These are phyloP conservation scores for Agrochola macilenta DNA, from an alignment of 2,888 invertebrate genomes.

Conservation along the genomic window DNA sequence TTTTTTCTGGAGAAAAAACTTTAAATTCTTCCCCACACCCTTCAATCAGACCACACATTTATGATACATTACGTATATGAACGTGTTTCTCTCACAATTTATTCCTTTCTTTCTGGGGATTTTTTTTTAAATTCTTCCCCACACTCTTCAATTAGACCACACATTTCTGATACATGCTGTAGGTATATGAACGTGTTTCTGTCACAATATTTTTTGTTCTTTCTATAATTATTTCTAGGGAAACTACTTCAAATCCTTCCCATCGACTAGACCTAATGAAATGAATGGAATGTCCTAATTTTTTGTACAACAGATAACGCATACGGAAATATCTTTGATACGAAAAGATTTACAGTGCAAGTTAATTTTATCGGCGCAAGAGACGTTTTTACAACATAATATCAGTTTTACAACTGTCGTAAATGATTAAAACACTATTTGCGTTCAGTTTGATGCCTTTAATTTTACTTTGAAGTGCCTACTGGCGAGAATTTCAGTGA, in stretches of 20 bases:
- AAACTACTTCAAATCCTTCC: neutral
- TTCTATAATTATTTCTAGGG: neutral
- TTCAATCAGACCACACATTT: no score
- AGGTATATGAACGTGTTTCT: neutral
- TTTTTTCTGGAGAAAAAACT: neutral
- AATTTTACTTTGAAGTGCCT: slow-evolving; percentile 60
- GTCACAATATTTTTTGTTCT: neutral
- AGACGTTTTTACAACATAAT: slow-evolving; percentile 62
- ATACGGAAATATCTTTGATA: slow-evolving; percentile 64
- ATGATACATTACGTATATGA: no score
- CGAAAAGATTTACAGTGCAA: slow-evolving; percentile 64
- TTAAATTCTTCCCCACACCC: neutral
- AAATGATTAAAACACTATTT: slow-evolving; percentile 61
- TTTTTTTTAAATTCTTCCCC: no score
- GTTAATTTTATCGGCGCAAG: slow-evolving; percentile 54
- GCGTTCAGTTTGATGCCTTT: slow-evolving; percentile 34
- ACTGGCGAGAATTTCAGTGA: slow-evolving; percentile 16
- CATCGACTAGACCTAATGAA: no score
- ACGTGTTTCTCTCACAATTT: no score
- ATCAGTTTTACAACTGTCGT: slow-evolving; percentile 67
- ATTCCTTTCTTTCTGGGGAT: no score
- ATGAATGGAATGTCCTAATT: neutral
- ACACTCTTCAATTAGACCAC: no score
- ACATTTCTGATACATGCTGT: no score
- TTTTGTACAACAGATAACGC: slow-evolving; percentile 37